phyloP scores from a whole-genome alignment of 2,888 invertebrate species.

The Andrena dorsata region DNA sequence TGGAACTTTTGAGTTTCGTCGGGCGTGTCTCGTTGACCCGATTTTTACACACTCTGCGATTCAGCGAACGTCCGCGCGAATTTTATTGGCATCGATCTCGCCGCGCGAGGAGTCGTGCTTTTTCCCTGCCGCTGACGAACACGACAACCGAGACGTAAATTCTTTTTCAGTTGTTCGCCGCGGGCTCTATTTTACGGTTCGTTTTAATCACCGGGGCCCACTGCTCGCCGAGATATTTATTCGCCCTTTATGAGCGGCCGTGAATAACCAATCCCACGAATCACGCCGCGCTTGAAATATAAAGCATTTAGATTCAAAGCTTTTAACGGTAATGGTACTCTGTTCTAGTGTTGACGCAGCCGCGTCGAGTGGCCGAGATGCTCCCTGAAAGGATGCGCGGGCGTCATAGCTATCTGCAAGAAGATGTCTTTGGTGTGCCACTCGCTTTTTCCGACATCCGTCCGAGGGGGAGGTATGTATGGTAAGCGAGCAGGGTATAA shows the following conservation, averaged over 20 bases:
- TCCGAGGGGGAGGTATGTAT: not conserved
- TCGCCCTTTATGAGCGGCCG: constrained; percentile 28
- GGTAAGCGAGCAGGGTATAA: not conserved
- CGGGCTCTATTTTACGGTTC: constrained; percentile 24
- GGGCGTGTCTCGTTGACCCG: not conserved
- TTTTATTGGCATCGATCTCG: constrained; percentile 6
- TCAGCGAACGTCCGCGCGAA: not conserved
- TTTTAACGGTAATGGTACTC: constrained; percentile 49
- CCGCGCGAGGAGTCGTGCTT: not conserved
- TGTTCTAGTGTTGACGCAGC: constrained; percentile 43
- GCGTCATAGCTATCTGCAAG: constrained; percentile 1
- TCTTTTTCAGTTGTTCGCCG: not conserved
- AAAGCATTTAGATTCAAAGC: constrained; percentile 48
- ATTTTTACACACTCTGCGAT: not conserved
- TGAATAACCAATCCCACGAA: constrained; percentile 57
- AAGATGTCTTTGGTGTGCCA: not conserved
- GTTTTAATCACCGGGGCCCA: constrained; percentile 31
- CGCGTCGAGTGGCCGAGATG: constrained; percentile 34
- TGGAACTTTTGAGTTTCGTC: not conserved
- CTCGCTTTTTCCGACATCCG: not conserved
- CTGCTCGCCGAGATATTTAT: constrained; percentile 27
- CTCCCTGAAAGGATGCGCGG: constrained; percentile 13
- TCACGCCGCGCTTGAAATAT: constrained; percentile 25
- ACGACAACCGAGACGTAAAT: not conserved
- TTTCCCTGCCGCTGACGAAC: not conserved